A percentile compares a stretch with the other conserved stretches of the same genome.
These are phyloP conservation scores for Cybosia mesomella DNA, from an alignment of 2,888 invertebrate species.

Conservation along the genomic window DNA sequence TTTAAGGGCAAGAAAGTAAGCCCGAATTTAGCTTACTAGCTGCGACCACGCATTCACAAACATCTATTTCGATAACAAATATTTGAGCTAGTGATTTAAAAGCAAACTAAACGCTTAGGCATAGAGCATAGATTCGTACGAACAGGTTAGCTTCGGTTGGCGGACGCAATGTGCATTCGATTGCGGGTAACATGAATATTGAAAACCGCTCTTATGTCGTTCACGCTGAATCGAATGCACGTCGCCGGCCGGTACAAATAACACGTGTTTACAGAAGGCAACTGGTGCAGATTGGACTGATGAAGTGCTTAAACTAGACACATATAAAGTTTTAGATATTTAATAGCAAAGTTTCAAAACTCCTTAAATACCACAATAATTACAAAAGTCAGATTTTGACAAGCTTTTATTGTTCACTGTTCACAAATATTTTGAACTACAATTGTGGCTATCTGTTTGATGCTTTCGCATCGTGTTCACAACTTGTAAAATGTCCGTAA, in stretches of 20 bases:
- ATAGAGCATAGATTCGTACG: slow-evolving; percentile 73
- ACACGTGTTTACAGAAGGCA: slow-evolving; percentile 82
- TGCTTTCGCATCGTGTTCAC: slow-evolving; percentile 56
- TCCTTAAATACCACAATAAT: slow-evolving; percentile 18
- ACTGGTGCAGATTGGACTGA: slow-evolving; percentile 72
- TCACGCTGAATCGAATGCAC: slow-evolving; percentile 72
- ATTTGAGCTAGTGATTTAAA: slow-evolving; percentile 57
- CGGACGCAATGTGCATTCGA: slow-evolving; percentile 78
- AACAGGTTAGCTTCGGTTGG: slow-evolving; percentile 47
- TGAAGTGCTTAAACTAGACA: slow-evolving; percentile 59
- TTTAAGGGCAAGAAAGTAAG: slow-evolving; percentile 44
- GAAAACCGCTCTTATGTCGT: slow-evolving; percentile 82
- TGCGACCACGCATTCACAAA: slow-evolving; percentile 60
- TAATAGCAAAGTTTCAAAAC: slow-evolving; percentile 14
- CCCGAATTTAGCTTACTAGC: slow-evolving; percentile 31
- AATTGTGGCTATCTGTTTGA: slow-evolving; percentile 57
- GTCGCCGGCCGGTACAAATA: slow-evolving; percentile 61
- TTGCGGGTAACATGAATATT: slow-evolving; percentile 76
- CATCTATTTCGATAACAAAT: slow-evolving; percentile 64
- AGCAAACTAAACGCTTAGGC: slow-evolving; percentile 57
- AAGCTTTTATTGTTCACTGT: too few relatives aligned
- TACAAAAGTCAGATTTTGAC: slow-evolving; percentile 30
- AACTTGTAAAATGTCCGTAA: slow-evolving; percentile 56
- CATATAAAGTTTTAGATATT: slow-evolving; percentile 72
- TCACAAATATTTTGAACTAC: slow-evolving; percentile 52